Conservation (phyloP, 2,797 vertebrate genomes). For the Thaleichthys pacificus region DNA sequence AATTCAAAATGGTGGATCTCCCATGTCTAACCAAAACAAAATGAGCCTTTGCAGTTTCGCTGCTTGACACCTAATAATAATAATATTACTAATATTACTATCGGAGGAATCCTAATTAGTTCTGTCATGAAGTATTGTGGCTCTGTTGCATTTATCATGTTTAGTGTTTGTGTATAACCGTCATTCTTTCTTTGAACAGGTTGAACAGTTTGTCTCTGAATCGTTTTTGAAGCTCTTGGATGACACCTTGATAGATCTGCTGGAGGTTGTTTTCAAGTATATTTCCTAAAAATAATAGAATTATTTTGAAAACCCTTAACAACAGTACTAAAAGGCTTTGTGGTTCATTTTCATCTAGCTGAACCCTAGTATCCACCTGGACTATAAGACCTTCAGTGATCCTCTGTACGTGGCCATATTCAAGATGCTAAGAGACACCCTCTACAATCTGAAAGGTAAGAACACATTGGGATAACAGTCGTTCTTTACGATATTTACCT, state of each 20-base stretch:
- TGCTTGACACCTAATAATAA: no score
- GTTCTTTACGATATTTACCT: no score
- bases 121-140: no score
- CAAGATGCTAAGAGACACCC: conserved; percentile 95
- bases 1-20: no score
- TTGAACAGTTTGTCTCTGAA: conserved; percentile 88
- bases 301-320: neutral
- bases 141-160: neutral
- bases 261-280: conserved; percentile 73
- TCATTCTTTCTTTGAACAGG: conserved; percentile 63
- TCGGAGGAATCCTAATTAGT: no score
- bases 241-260: conserved; percentile 73
- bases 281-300: neutral
- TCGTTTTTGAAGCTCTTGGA: conserved; percentile 88
- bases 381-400: conserved; percentile 93
- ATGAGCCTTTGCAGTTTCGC: no score
- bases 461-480: neutral
- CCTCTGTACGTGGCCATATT: conserved; percentile 92
- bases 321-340: neutral
- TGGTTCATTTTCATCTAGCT: conserved; percentile 63
- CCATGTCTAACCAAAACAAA: no score
- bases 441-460: conserved; percentile 93
- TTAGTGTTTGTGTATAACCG: neutral
- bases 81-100: no score
- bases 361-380: conserved; percentile 76